Conservation (phyloP, 2,888 invertebrate species). For the Noctua janthe region DNA sequence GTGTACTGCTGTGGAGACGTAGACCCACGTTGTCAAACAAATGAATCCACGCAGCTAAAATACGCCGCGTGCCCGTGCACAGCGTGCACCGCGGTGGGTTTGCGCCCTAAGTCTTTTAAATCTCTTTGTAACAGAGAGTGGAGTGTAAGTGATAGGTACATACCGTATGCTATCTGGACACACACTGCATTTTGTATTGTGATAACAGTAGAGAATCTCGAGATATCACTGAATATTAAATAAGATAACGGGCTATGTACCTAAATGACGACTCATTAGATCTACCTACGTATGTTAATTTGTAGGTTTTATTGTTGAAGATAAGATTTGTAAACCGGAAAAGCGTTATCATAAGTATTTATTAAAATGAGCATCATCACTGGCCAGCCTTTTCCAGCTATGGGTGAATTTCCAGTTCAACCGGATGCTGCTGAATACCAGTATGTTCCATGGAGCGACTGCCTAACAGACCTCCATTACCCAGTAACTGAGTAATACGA, state of each 20-base stretch:
- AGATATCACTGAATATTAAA: conserved; percentile 49
- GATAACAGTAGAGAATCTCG: conserved; percentile 17
- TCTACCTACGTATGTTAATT: conserved; percentile 8
- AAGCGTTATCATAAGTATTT: background rate
- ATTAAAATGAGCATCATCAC: background rate
- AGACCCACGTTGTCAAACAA: too few relatives aligned
- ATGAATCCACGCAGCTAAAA: too few relatives aligned
- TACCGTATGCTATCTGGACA: conserved; percentile 17
- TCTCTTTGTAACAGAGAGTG: too few relatives aligned
- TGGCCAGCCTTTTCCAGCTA: background rate
- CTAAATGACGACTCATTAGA: background rate
- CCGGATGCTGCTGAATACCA: background rate
- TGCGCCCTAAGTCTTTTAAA: too few relatives aligned
- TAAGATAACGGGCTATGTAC: conserved; percentile 43
- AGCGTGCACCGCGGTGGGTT: too few relatives aligned
- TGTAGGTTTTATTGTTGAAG: background rate
- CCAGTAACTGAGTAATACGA: background rate
- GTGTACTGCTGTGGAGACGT: too few relatives aligned
- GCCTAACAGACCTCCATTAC: background rate
- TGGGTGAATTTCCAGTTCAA: background rate
- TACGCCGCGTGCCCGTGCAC: too few relatives aligned
- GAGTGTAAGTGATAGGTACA: background rate
- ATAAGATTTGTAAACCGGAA: conserved; percentile 1
- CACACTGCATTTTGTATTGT: conserved; percentile 15
- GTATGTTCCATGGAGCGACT: background rate